A percentile compares a stretch with the other conserved stretches of the same genome.
phyloP scores from a whole-genome alignment of 2,113 vertebrate genomes.

The Stegastes partitus region DNA sequence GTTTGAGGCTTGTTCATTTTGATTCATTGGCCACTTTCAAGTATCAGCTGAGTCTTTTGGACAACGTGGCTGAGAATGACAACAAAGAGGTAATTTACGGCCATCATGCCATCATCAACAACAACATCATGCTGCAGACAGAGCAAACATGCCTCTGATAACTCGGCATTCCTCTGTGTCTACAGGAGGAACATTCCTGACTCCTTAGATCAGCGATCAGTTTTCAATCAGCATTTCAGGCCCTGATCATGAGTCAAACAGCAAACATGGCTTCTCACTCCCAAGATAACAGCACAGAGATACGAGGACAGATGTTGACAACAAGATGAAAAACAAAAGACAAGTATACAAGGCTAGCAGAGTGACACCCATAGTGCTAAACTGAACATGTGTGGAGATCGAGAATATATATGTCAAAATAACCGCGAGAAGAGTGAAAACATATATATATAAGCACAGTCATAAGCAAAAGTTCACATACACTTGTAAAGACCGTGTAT shows the following conservation, averaged over 20 bases:
- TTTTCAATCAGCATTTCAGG: slow-evolving; percentile 6
- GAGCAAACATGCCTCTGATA: slow-evolving; percentile 47
- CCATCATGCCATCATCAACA: background rate
- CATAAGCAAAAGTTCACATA: too few relatives aligned
- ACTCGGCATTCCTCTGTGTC: slow-evolving; percentile 15
- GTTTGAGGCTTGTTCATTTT: too few relatives aligned
- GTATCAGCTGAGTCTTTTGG: slow-evolving; percentile 8
- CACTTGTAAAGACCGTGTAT: too few relatives aligned
- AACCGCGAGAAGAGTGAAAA: too few relatives aligned
- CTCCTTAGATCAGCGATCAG: background rate
- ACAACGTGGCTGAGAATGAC: slow-evolving; percentile 23
- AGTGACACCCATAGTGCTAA: too few relatives aligned
- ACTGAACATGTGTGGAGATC: too few relatives aligned
- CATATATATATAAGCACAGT: too few relatives aligned
- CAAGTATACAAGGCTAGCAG: too few relatives aligned
- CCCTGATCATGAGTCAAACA: slow-evolving; percentile 7
- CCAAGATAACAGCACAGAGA: background rate
- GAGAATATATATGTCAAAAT: too few relatives aligned
- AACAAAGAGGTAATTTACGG: background rate
- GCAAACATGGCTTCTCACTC: background rate
- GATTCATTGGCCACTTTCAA: too few relatives aligned
- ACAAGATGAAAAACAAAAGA: background rate
- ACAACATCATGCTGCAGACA: slow-evolving; percentile 29
- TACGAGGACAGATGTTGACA: background rate
- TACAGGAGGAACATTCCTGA: slow-evolving; percentile 36